These are phyloP conservation scores for Pandemis cinnamomeana DNA, from an alignment of 2,888 invertebrate species.

Conservation along the genomic window DNA sequence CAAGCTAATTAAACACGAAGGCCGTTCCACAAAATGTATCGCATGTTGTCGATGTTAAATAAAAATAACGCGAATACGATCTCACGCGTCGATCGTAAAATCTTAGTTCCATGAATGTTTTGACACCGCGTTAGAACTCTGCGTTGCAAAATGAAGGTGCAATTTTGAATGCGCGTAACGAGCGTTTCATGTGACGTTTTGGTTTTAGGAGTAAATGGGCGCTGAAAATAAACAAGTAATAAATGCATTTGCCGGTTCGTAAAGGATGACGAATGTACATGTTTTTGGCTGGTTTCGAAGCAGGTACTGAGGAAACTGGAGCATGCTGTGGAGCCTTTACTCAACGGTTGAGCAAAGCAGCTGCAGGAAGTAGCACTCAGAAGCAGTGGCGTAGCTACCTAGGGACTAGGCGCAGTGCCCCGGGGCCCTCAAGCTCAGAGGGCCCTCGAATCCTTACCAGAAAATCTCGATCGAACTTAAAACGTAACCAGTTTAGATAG, in stretches of 20 bases:
- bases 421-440: too few species aligned
- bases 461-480: too few species aligned
- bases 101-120: not conserved
- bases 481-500: too few species aligned
- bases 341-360: too few species aligned
- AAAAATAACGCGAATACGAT: not conserved
- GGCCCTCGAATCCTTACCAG: too few species aligned
- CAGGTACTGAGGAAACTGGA: not conserved
- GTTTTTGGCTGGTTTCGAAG: not conserved
- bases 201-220: not conserved
- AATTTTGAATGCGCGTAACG: not conserved
- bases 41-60: not conserved
- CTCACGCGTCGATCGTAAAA: not conserved
- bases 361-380: too few species aligned
- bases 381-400: too few species aligned
- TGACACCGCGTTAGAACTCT: not conserved
- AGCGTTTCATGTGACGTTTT: not conserved
- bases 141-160: not conserved
- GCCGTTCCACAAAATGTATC: constrained; percentile 3
- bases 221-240: constrained; percentile 8
- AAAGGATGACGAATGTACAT: not conserved
- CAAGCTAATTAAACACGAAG: not conserved
- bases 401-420: too few species aligned
- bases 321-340: too few species aligned
- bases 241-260: constrained; percentile 3